Percentiles rank a stretch among this genome's conserved stretches.
Evolutionary conservation across 2,888 invertebrate species (phyloP).

Genomic region (Macrosiphum euphorbiae): DNA sequence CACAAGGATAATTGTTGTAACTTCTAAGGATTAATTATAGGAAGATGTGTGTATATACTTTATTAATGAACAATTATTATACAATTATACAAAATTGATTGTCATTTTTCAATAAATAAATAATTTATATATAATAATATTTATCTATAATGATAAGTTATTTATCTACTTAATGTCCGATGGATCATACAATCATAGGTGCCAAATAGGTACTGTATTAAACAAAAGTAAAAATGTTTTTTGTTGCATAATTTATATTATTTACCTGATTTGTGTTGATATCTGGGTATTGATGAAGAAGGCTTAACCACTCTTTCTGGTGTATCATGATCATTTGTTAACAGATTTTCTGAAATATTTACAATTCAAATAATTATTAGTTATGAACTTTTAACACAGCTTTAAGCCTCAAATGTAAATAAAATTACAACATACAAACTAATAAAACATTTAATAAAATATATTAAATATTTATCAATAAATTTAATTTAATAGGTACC

Average conservation of each 20-base stretch:
- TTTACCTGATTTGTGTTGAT: slow-evolving; percentile 55
- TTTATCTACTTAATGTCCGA: background rate
- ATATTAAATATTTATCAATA: background rate
- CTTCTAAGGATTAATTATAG: background rate
- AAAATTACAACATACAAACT: background rate
- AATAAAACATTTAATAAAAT: background rate
- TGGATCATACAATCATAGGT: background rate
- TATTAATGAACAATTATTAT: background rate
- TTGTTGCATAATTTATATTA: background rate
- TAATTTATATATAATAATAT: too few relatives aligned
- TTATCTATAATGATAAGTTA: too few relatives aligned
- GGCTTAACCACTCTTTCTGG: slow-evolving; percentile 41
- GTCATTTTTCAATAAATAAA: too few relatives aligned
- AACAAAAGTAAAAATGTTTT: background rate
- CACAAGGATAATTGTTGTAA: background rate
- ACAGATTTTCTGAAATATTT: slow-evolving; percentile 48
- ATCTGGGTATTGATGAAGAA: slow-evolving; percentile 52
- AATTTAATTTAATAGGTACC: background rate
- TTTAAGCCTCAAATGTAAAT: background rate
- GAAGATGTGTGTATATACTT: background rate
- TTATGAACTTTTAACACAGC: background rate
- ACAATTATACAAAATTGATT: too few relatives aligned
- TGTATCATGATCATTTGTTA: slow-evolving; percentile 56
- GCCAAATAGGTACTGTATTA: background rate
- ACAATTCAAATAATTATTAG: background rate